phyloP scores from a whole-genome alignment of 2,113 vertebrate species.

The Thryonomys swinderianus region DNA sequence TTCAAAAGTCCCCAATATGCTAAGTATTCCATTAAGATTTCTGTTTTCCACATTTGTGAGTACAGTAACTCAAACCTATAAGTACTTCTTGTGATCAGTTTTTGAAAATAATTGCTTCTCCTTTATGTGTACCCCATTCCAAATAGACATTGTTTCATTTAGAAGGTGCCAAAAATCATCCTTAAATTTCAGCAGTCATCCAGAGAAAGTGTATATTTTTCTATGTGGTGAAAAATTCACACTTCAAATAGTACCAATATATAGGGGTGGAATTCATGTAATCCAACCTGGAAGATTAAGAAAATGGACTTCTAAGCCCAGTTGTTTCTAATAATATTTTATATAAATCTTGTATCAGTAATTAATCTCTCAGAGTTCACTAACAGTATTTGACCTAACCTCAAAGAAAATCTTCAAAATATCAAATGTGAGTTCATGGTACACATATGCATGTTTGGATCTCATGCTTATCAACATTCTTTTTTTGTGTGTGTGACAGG shows the following conservation, averaged over 20 bases:
- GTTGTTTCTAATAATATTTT: not conserved
- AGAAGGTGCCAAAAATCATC: not conserved
- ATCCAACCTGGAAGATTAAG: not conserved
- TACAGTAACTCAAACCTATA: not conserved
- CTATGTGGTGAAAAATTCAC: not conserved
- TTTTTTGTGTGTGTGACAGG: no score
- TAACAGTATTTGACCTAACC: not conserved
- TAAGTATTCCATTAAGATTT: not conserved
- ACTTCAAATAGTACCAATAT: constrained; percentile 20
- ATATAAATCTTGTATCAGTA: not conserved
- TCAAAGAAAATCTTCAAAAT: not conserved
- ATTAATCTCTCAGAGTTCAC: not conserved
- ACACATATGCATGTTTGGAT: not conserved
- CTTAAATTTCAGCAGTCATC: not conserved
- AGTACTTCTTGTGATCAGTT: constrained; percentile 16
- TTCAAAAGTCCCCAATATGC: not conserved
- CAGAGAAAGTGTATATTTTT: constrained; percentile 14
- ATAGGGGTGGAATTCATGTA: not conserved
- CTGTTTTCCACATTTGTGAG: constrained; percentile 10
- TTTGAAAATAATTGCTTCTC: constrained; percentile 15
- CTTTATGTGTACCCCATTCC: not conserved
- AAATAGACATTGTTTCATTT: constrained; percentile 29
- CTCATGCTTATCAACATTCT: not conserved
- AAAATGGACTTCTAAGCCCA: constrained; percentile 28
- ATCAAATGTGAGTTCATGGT: not conserved